Conservation (phyloP, 2,797 vertebrate species). For the Atherinosoma microstoma region DNA sequence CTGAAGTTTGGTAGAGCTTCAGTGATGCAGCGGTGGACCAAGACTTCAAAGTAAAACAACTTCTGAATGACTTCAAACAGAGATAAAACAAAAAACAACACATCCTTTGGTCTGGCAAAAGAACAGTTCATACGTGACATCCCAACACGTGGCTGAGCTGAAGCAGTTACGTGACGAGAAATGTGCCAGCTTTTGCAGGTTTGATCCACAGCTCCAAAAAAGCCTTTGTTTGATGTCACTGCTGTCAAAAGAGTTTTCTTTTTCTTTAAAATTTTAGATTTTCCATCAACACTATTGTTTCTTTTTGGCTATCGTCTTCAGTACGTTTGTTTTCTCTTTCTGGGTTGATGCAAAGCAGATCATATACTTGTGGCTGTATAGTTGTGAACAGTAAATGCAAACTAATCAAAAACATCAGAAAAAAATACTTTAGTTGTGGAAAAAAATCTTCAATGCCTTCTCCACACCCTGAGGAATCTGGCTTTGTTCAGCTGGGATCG, state of each 20-base stretch:
- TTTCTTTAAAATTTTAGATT: not conserved
- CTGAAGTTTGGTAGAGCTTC: not conserved
- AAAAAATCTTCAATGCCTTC: not conserved
- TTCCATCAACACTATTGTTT: not conserved
- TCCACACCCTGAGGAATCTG: constrained; percentile 13
- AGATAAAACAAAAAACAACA: constrained; percentile 6
- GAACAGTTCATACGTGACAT: not conserved
- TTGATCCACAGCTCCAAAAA: not conserved
- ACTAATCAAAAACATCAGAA: not conserved
- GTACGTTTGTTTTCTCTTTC: not conserved
- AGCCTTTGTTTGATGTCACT: not conserved
- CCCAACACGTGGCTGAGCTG: not conserved
- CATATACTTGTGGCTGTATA: not conserved
- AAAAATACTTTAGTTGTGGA: not conserved
- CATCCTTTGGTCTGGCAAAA: not conserved
- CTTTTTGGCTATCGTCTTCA: not conserved
- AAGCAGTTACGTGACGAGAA: not conserved
- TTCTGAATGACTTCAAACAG: not conserved
- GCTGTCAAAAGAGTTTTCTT: not conserved
- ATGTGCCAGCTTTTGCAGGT: not conserved
- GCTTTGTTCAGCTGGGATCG: constrained; percentile 26
- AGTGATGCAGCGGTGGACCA: not conserved
- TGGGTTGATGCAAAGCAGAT: not conserved
- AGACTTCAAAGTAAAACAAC: constrained; percentile 5
- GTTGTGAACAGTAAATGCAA: constrained; percentile 2